Conservation (phyloP, 2,888 invertebrate species). For the Diaphora mendica region DNA sequence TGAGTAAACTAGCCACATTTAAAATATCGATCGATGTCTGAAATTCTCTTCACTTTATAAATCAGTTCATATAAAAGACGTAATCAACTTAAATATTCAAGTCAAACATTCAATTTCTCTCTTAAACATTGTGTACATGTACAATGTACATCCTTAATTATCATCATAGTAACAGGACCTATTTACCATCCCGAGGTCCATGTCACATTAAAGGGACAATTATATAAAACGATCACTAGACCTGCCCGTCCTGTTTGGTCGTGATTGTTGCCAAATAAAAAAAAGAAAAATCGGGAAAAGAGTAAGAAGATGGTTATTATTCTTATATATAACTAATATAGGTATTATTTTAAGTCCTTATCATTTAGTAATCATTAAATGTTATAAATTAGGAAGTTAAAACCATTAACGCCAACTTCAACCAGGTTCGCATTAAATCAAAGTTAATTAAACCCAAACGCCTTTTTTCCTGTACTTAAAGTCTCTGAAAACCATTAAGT, state of each 20-base stretch:
- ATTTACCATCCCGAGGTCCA: too few species aligned
- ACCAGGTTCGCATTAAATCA: slow-evolving; percentile 26
- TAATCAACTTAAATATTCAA: background rate
- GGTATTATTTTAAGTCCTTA: background rate
- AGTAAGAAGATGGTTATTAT: too few species aligned
- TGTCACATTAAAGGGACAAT: too few species aligned
- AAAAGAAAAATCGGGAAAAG: too few species aligned
- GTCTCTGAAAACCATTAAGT: slow-evolving; percentile 37
- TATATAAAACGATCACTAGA: too few species aligned
- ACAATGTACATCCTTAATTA: too few species aligned
- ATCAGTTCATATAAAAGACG: background rate
- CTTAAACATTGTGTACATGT: too few species aligned
- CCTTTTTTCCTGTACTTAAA: slow-evolving; percentile 35
- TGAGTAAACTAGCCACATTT: background rate
- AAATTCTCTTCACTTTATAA: background rate
- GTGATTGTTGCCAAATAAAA: too few species aligned
- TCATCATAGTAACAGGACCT: too few species aligned
- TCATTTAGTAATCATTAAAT: background rate
- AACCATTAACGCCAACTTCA: slow-evolving; percentile 11
- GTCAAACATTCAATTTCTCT: too few species aligned
- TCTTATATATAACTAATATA: too few species aligned
- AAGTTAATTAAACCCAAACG: slow-evolving; percentile 34
- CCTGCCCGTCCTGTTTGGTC: too few species aligned
- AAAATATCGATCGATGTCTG: background rate
- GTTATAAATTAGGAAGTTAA: slow-evolving; percentile 1